phyloP scores from a whole-genome alignment of 2,113 vertebrate species.

The Telmatochromis sp. region DNA sequence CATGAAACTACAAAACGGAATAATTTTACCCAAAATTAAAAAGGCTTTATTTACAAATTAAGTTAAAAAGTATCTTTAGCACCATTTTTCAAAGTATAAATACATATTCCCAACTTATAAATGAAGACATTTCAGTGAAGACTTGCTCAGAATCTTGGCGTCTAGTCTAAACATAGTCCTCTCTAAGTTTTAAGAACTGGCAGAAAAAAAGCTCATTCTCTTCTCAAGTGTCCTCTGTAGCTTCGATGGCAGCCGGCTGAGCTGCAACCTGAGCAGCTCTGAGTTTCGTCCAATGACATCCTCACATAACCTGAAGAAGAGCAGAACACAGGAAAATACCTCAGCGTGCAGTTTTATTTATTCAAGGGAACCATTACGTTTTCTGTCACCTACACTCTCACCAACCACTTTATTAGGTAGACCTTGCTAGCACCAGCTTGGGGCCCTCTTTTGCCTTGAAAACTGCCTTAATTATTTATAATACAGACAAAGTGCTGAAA shows the following conservation, averaged over 20 bases:
- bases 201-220: constrained; percentile 82
- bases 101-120: not conserved
- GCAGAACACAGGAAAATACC: not conserved
- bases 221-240: constrained; percentile 75
- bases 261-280: constrained; percentile 64
- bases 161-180: constrained; percentile 10
- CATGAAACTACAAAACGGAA: not conserved
- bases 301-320: constrained; percentile 75
- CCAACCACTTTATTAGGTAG: not conserved
- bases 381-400: not conserved
- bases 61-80: not conserved
- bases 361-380: not conserved
- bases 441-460: not conserved
- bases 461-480: not conserved
- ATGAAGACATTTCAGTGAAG: not conserved
- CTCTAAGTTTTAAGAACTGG: not conserved
- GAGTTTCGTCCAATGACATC: constrained; percentile 82
- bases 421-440: not conserved
- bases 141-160: not conserved
- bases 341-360: not conserved
- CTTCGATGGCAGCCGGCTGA: constrained; percentile 77
- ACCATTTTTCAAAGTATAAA: not conserved
- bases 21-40: not conserved
- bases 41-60: constrained; percentile 24
- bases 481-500: not conserved